These are phyloP conservation scores for Caerostris darwini DNA, from an alignment of 1,140 invertebrate genomes.

Conservation along the genomic window DNA sequence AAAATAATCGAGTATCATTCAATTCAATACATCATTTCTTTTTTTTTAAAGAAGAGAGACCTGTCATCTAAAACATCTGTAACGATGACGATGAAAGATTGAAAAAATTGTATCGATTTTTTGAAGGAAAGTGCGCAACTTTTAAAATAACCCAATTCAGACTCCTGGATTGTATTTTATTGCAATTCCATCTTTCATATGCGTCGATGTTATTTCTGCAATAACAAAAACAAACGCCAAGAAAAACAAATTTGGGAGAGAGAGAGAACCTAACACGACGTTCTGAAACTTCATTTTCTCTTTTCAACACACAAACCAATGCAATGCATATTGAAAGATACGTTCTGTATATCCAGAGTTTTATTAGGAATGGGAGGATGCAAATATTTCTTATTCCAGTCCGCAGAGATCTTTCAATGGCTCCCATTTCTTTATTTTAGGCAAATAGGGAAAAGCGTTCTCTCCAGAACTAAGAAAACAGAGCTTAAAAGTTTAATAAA, in stretches of 20 bases:
- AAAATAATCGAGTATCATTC: too few relatives aligned
- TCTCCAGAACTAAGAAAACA: neutral
- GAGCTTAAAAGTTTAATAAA: neutral
- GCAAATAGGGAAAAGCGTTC: neutral
- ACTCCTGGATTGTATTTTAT: neutral
- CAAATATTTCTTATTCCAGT: constrained; percentile 12
- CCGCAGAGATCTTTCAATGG: neutral
- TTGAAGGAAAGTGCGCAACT: too few relatives aligned
- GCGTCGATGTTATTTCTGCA: neutral
- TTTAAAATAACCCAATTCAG: neutral
- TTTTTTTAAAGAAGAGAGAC: too few relatives aligned
- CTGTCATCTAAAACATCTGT: too few relatives aligned
- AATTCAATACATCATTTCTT: too few relatives aligned
- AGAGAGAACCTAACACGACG: neutral
- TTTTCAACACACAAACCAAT: neutral
- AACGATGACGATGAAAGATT: too few relatives aligned
- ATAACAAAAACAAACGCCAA: neutral
- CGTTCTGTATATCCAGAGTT: neutral
- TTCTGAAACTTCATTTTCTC: neutral
- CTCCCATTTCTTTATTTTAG: neutral
- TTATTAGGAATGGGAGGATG: neutral
- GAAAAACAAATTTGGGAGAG: neutral
- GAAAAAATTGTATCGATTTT: too few relatives aligned
- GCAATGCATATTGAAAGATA: neutral
- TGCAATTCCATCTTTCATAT: neutral